Evolutionary conservation across 2,113 vertebrate species (phyloP), one percentile per base, ranked within the genome.

Genomic region (Proterorhinus semilunaris): DNA sequence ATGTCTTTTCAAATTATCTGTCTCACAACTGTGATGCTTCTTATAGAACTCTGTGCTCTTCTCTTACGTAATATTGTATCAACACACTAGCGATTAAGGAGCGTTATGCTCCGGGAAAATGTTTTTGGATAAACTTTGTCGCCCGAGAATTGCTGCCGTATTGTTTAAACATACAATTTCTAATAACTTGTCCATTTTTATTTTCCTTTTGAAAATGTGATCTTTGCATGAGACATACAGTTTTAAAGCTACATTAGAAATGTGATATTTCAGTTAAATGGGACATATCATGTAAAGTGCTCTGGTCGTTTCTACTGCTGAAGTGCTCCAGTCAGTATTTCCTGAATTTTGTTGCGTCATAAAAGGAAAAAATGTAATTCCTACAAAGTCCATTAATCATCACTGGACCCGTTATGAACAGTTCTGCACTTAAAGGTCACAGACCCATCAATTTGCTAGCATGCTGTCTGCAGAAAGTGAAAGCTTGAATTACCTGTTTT

Each of bases 11-110:
- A 69, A 42, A 21, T 13, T 58, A 27, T 44, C 50, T 57, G 27
- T 49, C 75, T 72, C 77, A 85, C 81, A 74, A 65, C 71, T 83
- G 73, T 83, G 82, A 79, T 51, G 71, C 66, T 43, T 57, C 66
- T 66, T 8, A 43, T 68, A 65, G 7, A 73, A 43, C 57, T 48
- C 58, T 48, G 45, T 80, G 55, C 42, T 64, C 46, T 82, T 71
- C 71, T 13, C 73, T 59, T 70, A 54, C 65, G 54, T 63, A 13
- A 42, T 42, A 12, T 58, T 42, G 10, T 58, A 10, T 58, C 42
- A n/a, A 53, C 51, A 8, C 51, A 53, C 16, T 58, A 42, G 8
- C 21, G 8, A 58, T 42, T 42, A 58, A 70, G 69, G 55, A 66
- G 27, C 7, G 21, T 58, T 42, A 58, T 10, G 10, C 27, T 58